Base-by-base conservation (phyloP, 2,888 invertebrate species). In the Parnassius smintheus region DNA sequence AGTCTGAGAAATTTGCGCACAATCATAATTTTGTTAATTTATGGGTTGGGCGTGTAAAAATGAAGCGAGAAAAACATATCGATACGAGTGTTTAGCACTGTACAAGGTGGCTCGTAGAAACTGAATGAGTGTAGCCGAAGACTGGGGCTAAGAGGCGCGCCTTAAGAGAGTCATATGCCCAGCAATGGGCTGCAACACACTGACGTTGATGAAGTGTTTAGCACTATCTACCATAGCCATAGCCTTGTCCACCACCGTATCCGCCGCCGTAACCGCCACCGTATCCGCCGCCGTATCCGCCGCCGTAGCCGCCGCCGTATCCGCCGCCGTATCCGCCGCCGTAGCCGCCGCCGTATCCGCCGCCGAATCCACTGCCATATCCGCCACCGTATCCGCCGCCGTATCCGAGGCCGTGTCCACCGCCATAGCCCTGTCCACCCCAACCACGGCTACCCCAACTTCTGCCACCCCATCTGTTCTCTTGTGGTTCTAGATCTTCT, bases 401-500 rank as follows among this genome's bases (percentile, higher is more conserved):
- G 9, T 41, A 45, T 2, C 69, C 66, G 0, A 65, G 62, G 7
- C 64, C 65, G 11, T 55, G 25, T 0, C 60, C 62, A 2, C 49
- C 44, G 9, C 62, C 61, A 7, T 42, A 46, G 4, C 62, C 51
- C 10, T 41, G n/a, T 35, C 18, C 35, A 4, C 41, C 25, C 46
- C 53, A 41, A 52, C 46, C 52, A 46, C 41, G 46, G 22, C 42
- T 62, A 62, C 52, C 51, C 61, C 61, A 62, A 9, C 57, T 48
- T n/a, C 22, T 52, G 22, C 46, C n/a, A 2, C 50, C n/a, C 25
- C 18, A 65, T 52, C 13, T 62, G 0, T 72, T 62, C 62, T 80
- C 79, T 2, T 69, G 69, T 22, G 75, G 61, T 56, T 74, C 68
- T 3, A 73, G 61, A 45, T 45, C 58, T 44, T 69, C 75, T 2